These are phyloP conservation scores for Dermatemys mawii DNA, from an alignment of 2,113 vertebrate species.

Conservation along the genomic window DNA sequence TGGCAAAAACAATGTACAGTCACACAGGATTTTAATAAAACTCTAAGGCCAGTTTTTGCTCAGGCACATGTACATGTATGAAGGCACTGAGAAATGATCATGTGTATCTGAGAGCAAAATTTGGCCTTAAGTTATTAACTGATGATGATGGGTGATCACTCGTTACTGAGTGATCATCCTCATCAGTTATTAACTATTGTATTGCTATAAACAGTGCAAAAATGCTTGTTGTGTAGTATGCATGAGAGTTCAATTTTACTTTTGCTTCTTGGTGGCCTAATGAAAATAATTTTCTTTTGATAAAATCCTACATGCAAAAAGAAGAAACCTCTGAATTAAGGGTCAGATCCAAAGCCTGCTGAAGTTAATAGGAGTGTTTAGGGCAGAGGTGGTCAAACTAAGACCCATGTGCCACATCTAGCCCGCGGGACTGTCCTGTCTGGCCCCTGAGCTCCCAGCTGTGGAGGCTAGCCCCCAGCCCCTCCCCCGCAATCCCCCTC, in stretches of 20 bases:
- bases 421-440: too few relatives aligned
- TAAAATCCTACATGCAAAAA: not conserved
- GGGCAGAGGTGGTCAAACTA: too few relatives aligned
- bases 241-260: not conserved
- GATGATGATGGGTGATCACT: too few relatives aligned
- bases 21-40: not conserved
- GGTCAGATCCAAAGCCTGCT: not conserved
- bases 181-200: not conserved
- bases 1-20: constrained; percentile 27
- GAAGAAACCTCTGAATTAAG: not conserved
- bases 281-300: not conserved
- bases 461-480: too few relatives aligned
- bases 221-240: not conserved
- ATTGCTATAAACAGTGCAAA: not conserved
- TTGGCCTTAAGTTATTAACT: not conserved
- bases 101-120: not conserved
- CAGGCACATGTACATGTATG: fast-evolving
- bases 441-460: too few relatives aligned
- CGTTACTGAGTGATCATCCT: too few relatives aligned
- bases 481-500: too few relatives aligned
- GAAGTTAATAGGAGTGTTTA: not conserved
- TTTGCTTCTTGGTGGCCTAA: not conserved
- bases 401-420: too few relatives aligned
- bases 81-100: not conserved
- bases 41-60: not conserved